Base-by-base conservation (phyloP, 2,888 invertebrate species). In the Melinaea marsaeus region DNA sequence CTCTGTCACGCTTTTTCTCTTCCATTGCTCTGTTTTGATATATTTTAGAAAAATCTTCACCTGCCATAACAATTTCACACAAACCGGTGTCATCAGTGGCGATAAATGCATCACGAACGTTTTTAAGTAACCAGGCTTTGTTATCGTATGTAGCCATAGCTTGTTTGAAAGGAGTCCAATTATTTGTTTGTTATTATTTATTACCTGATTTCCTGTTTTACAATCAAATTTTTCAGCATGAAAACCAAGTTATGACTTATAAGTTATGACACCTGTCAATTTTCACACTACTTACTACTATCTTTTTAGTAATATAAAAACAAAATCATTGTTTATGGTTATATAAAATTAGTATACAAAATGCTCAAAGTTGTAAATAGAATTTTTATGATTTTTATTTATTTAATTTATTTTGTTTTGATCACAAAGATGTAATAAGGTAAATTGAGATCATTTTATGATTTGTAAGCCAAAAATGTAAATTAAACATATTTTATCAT, bases 21-120 rank as follows among this genome's bases (percentile, higher is more conserved):
- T 90, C 84, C 68, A 89, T 76, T 73, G 84, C 87, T 73, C 84
- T 87, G 72, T 83, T 85, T 79, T 87, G 88, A 72, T 91, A 89
- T 62, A 90, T 82, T 81, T 90, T 91, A 62, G 95, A 94, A 73
- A 95, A 92, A 85, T 96, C 94, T 81, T 97, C 97, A 61, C 95
- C 95, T 45, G 95, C 93, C 95, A 98, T 97, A 61, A 98, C 95
- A 76, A 95, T 93, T 85, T 98, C 98, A 84, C 97, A 97, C 92
- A 97, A 95, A 63, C 98, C 96, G 74, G 98, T 97, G 85, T 98
- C 98, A 89, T 99, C 98, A 33, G 97, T 97, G 34, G 97, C 96
- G 79, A 98, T 96, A 86, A 98, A 99, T 9, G 98, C 97, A 85
- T 98, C 97, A 63, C 97, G 92, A 71, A 98, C 97, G 85, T 98